phyloP scores from a whole-genome alignment of 2,888 invertebrate genomes.

The Acronicta aceris region DNA sequence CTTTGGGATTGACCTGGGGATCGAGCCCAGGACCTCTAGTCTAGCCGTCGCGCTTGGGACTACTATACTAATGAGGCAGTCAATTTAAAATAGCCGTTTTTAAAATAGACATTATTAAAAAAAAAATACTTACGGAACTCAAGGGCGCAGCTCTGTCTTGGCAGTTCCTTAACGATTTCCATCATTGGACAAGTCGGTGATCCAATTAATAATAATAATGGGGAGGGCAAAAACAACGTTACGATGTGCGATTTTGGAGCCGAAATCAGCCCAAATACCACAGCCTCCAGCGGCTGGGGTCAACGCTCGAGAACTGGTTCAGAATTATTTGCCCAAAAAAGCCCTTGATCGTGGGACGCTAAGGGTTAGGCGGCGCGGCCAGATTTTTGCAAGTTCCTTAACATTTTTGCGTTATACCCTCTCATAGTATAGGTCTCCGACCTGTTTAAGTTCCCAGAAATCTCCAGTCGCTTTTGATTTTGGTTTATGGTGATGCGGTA shows the following conservation, averaged over 20 bases:
- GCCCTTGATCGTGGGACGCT: slow-evolving; percentile 69
- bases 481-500: slow-evolving; percentile 47
- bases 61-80: too few relatives aligned
- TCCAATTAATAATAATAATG: slow-evolving; percentile 88
- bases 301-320: slow-evolving; percentile 80
- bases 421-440: slow-evolving; percentile 45
- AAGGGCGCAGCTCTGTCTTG: slow-evolving; percentile 56
- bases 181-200: slow-evolving; percentile 76
- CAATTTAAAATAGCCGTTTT: too few relatives aligned
- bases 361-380: slow-evolving; percentile 62
- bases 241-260: slow-evolving; percentile 83
- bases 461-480: slow-evolving; percentile 42
- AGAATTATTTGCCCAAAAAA: slow-evolving; percentile 83
- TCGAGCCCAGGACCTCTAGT: too few relatives aligned
- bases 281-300: slow-evolving; percentile 72
- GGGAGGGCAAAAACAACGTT: slow-evolving; percentile 80
- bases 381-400: slow-evolving; percentile 65
- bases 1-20: too few relatives aligned
- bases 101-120: too few relatives aligned
- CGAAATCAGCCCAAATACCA: slow-evolving; percentile 84
- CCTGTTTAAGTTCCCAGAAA: slow-evolving; percentile 39
- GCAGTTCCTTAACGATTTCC: slow-evolving; percentile 73
- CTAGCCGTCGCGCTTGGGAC: too few relatives aligned
- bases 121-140: slow-evolving; percentile 68
- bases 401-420: slow-evolving; percentile 60